Conservation (phyloP, 2,888 invertebrate genomes). For the Brachypalpus laphriformis region DNA sequence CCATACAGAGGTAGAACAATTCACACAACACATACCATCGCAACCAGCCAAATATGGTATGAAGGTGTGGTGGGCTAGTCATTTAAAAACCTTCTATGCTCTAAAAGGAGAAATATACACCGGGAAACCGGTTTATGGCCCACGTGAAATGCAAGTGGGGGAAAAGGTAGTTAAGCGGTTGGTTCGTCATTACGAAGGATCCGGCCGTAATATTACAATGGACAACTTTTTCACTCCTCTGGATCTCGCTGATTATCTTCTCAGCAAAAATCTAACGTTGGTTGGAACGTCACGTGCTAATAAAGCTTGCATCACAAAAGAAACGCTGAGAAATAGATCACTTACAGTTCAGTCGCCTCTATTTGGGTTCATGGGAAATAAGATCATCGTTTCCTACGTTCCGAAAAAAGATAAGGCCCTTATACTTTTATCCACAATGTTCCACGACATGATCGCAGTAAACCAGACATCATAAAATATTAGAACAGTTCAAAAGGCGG, state of each 20-base stretch:
- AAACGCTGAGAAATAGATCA: constrained; percentile 10
- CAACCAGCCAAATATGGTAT: no score
- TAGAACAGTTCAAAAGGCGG: constrained; percentile 29
- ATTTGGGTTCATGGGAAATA: constrained; percentile 18
- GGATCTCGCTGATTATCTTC: constrained; percentile 29
- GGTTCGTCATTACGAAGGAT: constrained; percentile 31
- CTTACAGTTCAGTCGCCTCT: neutral
- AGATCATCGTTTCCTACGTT: constrained; percentile 8
- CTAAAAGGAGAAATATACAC: no score
- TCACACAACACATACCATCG: no score
- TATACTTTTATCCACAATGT: no score
- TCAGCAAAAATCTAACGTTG: constrained; percentile 15
- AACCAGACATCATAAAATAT: constrained; percentile 21
- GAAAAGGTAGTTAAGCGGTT: neutral
- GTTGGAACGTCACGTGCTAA: constrained; percentile 38
- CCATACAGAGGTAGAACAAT: neutral
- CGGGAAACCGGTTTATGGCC: constrained; percentile 19
- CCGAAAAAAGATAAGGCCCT: no score
- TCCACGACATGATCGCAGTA: neutral
- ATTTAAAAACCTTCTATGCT: no score
- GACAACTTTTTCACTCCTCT: constrained; percentile 40
- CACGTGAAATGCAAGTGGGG: neutral
- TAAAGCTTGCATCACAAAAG: constrained; percentile 26
- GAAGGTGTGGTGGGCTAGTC: no score
- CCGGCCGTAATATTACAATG: constrained; percentile 12